Evolutionary conservation across 2,113 vertebrate genomes (phyloP).

Genomic region (Brachionichthys hirsutus): DNA sequence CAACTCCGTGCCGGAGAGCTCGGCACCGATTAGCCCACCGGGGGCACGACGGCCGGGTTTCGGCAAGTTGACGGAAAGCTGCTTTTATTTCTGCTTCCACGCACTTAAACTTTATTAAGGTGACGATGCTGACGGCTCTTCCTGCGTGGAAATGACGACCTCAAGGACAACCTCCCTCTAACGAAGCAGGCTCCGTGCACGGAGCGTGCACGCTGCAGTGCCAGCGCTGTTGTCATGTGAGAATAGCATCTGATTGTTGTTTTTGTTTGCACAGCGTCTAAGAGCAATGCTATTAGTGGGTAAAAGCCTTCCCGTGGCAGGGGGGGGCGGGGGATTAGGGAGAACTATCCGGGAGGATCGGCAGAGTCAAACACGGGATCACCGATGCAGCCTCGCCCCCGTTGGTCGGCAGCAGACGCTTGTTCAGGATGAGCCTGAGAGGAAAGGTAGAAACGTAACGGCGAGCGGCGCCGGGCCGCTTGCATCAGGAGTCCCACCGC

Average conservation of each 20-base stretch:
- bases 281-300: constrained; percentile 32
- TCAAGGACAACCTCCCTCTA: not conserved
- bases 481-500: constrained; percentile 7
- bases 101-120: no score
- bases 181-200: no score
- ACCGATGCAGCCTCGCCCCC: constrained; percentile 47
- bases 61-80: constrained; percentile 28
- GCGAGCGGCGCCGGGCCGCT: constrained; percentile 6
- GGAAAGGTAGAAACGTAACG: constrained; percentile 10
- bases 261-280: constrained; percentile 52
- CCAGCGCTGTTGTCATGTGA: constrained; percentile 6
- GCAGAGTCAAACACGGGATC: constrained; percentile 45
- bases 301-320: constrained; percentile 19
- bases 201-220: not conserved
- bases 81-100: no score
- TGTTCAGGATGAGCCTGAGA: constrained; percentile 10
- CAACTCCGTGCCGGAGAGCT: constrained; percentile 29
- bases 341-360: constrained; percentile 46
- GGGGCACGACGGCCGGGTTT: constrained; percentile 28
- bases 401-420: constrained; percentile 46
- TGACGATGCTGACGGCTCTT: no score
- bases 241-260: constrained; percentile 8
- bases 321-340: constrained; percentile 49
- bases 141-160: not conserved
- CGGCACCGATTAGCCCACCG: constrained; percentile 35